phyloP scores from a whole-genome alignment of 2,888 invertebrate genomes.

The Nycteola revayana region DNA sequence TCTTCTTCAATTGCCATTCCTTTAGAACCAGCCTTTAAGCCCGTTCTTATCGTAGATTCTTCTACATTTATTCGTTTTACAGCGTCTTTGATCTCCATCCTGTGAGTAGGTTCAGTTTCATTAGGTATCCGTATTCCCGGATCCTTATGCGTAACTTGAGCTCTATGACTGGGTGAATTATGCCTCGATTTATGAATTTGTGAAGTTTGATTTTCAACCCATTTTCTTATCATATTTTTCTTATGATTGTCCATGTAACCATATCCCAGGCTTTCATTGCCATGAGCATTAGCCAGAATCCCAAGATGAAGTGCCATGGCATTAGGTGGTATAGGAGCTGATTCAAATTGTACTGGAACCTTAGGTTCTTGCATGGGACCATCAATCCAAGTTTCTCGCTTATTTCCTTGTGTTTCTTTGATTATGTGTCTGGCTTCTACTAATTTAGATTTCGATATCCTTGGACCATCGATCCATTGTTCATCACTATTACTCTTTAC shows the following conservation, averaged over 20 bases:
- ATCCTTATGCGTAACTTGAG: conserved; percentile 42
- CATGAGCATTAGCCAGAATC: conserved; percentile 63
- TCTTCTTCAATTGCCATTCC: conserved; percentile 76
- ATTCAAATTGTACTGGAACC: conserved; percentile 70
- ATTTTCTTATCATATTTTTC: conserved; percentile 95
- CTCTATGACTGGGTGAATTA: conserved; percentile 74
- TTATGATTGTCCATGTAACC: conserved; percentile 97
- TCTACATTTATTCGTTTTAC: conserved; percentile 81
- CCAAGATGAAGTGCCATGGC: conserved; percentile 64
- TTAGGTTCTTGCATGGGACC: conserved; percentile 90
- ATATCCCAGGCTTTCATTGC: conserved; percentile 84
- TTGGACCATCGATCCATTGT: conserved; percentile 98
- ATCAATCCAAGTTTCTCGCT: conserved; percentile 97
- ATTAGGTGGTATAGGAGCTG: conserved; percentile 84
- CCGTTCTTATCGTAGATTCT: conserved; percentile 83
- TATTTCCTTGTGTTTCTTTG: conserved; percentile 89
- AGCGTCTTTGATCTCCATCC: conserved; percentile 78
- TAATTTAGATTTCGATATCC: conserved; percentile 91
- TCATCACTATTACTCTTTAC: conserved; percentile 87
- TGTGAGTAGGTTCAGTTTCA: conserved; percentile 53
- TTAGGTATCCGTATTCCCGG: conserved; percentile 48
- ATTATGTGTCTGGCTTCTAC: conserved; percentile 91
- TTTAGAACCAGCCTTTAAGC: conserved; percentile 79
- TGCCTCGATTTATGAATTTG: conserved; percentile 88
- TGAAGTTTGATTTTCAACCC: conserved; percentile 95